Percentiles rank a stretch among this genome's conserved stretches.
phyloP scores from a whole-genome alignment of 2,797 vertebrate species.

The Clarias laeviceps region DNA sequence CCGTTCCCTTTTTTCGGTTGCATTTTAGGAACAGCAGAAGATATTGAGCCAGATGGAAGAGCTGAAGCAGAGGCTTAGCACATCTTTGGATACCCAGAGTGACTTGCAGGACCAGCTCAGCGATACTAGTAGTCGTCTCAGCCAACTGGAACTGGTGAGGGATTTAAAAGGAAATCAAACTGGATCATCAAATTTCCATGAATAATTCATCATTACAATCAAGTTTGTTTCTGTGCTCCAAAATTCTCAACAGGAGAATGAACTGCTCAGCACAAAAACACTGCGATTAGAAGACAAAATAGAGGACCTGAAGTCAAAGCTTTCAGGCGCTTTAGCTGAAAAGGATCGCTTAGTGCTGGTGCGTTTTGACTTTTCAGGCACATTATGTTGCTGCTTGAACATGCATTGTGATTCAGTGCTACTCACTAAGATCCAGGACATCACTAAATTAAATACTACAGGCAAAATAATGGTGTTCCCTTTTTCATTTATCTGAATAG shows the following conservation, averaged over 20 bases:
- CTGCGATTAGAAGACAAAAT: constrained; percentile 70
- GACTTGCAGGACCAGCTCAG: constrained; percentile 70
- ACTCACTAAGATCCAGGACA: neutral
- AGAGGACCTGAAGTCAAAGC: constrained; percentile 67
- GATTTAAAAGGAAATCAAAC: neutral
- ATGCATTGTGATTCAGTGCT: neutral
- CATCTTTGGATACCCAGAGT: constrained; percentile 52
- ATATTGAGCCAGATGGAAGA: constrained; percentile 66
- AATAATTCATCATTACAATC: neutral
- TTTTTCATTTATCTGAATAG: constrained; percentile 52
- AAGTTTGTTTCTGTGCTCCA: neutral
- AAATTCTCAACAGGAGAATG: constrained; percentile 71
- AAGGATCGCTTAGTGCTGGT: constrained; percentile 72
- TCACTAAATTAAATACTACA: neutral
- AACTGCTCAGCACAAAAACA: constrained; percentile 69
- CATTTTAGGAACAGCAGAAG: constrained; percentile 61
- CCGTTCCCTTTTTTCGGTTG: neutral
- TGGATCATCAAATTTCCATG: neutral
- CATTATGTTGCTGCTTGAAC: neutral
- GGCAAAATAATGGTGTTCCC: neutral
- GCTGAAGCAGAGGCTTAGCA: constrained; percentile 62
- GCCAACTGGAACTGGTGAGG: constrained; percentile 72
- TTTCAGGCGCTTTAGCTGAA: constrained; percentile 60
- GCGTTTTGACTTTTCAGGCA: constrained; percentile 1
- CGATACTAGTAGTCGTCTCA: constrained; percentile 68